Evolutionary conservation across 2,888 invertebrate species (phyloP).

Genomic region (Eupeodes luniger): DNA sequence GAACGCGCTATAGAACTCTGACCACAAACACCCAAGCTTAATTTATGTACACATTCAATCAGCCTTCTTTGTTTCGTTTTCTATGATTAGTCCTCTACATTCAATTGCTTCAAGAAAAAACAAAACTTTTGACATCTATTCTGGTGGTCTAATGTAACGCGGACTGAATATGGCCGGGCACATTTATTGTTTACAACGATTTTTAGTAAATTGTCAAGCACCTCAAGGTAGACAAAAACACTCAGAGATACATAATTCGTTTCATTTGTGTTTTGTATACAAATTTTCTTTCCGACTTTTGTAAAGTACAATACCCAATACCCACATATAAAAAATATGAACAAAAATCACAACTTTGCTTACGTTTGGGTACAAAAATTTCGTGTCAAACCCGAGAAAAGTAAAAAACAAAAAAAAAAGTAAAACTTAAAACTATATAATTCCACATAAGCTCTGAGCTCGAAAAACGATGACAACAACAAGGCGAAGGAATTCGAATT

Average conservation of each 20-base stretch:
- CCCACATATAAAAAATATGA: background rate
- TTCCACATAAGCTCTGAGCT: conserved; percentile 11
- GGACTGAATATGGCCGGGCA: background rate
- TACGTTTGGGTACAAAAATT: conserved; percentile 60
- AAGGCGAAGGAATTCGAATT: conserved; percentile 68
- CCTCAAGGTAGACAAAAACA: conserved; percentile 58
- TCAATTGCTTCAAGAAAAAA: conserved; percentile 30
- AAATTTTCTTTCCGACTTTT: conserved; percentile 56
- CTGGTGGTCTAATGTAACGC: conserved; percentile 37
- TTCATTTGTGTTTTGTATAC: conserved; percentile 55
- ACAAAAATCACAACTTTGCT: conserved; percentile 17
- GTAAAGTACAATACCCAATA: background rate
- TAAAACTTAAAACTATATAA: background rate
- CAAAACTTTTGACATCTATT: conserved; percentile 7
- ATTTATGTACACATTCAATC: conserved; percentile 73
- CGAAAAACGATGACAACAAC: conserved; percentile 63
- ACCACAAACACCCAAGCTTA: conserved; percentile 63
- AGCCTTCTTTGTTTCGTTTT: conserved; percentile 67
- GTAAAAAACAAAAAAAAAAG: background rate
- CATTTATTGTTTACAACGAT: conserved; percentile 65
- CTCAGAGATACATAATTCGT: conserved; percentile 36
- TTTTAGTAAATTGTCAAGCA: conserved; percentile 61
- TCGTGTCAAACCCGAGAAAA: background rate
- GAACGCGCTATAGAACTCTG: conserved; percentile 31
- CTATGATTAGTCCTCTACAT: conserved; percentile 57